phyloP scores from a whole-genome alignment of 2,113 vertebrate genomes.

The Corydoras maculifer region DNA sequence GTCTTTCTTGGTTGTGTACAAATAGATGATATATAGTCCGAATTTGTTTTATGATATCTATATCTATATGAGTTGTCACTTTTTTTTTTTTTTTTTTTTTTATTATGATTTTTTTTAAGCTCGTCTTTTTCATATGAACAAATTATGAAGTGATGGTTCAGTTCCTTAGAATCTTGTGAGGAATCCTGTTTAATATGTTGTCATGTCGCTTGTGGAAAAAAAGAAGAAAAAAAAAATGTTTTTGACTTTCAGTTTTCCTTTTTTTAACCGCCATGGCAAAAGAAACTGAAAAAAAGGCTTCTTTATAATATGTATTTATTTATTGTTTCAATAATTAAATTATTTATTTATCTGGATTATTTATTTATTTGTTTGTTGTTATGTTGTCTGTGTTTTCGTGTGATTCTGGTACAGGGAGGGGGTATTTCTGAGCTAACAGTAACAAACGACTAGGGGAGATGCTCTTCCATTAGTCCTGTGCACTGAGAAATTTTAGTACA shows the following conservation, averaged over 20 bases:
- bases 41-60: conserved; percentile 97
- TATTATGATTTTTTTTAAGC: conserved; percentile 68
- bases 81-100: conserved; percentile 71
- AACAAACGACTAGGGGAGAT: conserved; percentile 94
- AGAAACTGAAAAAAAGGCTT: conserved; percentile 69
- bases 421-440: conserved; percentile 93
- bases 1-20: conserved; percentile 99
- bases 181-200: conserved; percentile 99
- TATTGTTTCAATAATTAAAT: conserved; percentile 61
- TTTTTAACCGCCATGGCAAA: conserved; percentile 65
- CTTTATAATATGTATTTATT: conserved; percentile 71
- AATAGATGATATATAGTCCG: conserved; percentile 99
- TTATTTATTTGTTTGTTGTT: conserved; percentile 54
- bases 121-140: conserved; percentile 90
- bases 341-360: conserved; percentile 56
- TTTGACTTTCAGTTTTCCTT: conserved; percentile 61
- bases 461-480: conserved; percentile 95
- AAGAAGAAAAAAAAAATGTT: conserved; percentile 45
- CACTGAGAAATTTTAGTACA: conserved; percentile 99
- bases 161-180: conserved; percentile 99
- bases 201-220: conserved; percentile 96
- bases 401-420: conserved; percentile 78
- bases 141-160: conserved; percentile 98
- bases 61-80: conserved; percentile 99
- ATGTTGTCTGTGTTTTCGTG: conserved; percentile 75